Conservation (phyloP, 2,797 vertebrate species). For the Streptopelia turtur region DNA sequence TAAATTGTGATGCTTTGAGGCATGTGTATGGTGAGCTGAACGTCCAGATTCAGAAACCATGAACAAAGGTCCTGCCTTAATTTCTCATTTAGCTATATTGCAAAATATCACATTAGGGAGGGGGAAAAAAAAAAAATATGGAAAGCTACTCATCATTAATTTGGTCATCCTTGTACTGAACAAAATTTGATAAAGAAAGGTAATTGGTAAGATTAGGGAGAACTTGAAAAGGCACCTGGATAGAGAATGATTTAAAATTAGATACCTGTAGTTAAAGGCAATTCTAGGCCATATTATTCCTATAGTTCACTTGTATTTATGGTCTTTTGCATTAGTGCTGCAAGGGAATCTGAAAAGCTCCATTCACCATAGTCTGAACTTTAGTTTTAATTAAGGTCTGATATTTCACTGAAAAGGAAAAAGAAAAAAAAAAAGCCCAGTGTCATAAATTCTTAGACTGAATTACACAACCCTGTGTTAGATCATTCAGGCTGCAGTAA, state of each 20-base stretch:
- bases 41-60: constrained; percentile 71
- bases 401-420: constrained; percentile 49
- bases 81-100: background rate
- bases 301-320: constrained; percentile 33
- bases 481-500: constrained; percentile 22
- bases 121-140: background rate
- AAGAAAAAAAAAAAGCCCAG: background rate
- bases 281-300: constrained; percentile 36
- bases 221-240: background rate
- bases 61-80: constrained; percentile 3
- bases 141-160: background rate
- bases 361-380: constrained; percentile 52
- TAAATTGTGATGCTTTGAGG: constrained; percentile 84
- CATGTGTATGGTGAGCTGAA: constrained; percentile 82
- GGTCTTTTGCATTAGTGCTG: background rate
- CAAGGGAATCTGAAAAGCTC: constrained; percentile 30
- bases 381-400: constrained; percentile 74
- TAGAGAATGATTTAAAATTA: constrained; percentile 16
- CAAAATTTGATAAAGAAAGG: background rate
- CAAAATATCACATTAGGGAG: background rate
- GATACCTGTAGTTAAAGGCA: background rate
- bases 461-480: constrained; percentile 7
- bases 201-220: background rate
- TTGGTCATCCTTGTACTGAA: background rate
- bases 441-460: constrained; percentile 58